Evolutionary conservation across 2,797 vertebrate species (phyloP).

Genomic region (Alca torda): DNA sequence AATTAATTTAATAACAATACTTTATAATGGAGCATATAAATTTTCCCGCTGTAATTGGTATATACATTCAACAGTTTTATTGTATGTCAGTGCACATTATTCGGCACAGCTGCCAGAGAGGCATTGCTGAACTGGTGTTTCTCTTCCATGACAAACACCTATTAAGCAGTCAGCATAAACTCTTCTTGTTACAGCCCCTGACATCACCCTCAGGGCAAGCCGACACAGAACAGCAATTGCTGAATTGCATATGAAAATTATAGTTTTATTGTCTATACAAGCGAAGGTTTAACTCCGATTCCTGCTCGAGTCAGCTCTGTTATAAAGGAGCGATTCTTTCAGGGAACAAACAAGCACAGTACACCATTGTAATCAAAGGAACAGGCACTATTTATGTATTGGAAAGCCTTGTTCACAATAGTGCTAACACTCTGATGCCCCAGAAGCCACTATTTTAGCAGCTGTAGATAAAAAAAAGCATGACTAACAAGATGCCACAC

Average conservation of each 20-base stretch:
- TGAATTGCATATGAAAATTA: slow-evolving; percentile 78
- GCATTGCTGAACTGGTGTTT: slow-evolving; percentile 56
- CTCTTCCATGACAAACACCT: slow-evolving; percentile 76
- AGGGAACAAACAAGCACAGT: slow-evolving; percentile 83
- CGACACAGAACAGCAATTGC: slow-evolving; percentile 74
- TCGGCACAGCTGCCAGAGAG: slow-evolving; percentile 70
- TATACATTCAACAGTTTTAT: slow-evolving; percentile 55
- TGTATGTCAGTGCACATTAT: slow-evolving; percentile 41
- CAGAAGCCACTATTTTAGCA: slow-evolving; percentile 72
- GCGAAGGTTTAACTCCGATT: slow-evolving; percentile 77
- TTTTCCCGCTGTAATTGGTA: slow-evolving; percentile 25
- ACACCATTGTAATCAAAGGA: slow-evolving; percentile 84
- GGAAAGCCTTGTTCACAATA: slow-evolving; percentile 80
- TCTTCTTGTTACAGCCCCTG: slow-evolving; percentile 73
- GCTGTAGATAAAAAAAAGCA: slow-evolving; percentile 71
- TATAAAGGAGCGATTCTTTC: slow-evolving; percentile 83
- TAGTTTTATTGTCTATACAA: slow-evolving; percentile 82
- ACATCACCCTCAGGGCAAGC: slow-evolving; percentile 75
- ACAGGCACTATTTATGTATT: slow-evolving; percentile 87
- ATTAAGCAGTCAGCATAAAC: slow-evolving; percentile 74
- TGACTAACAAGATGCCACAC: slow-evolving; percentile 61
- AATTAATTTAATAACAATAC: background rate
- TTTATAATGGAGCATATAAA: slow-evolving; percentile 2
- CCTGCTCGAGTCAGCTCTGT: slow-evolving; percentile 70
- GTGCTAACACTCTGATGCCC: slow-evolving; percentile 72